These are phyloP conservation scores for Myiozetetes cayanensis DNA, from an alignment of 2,113 vertebrate genomes.

Conservation along the genomic window DNA sequence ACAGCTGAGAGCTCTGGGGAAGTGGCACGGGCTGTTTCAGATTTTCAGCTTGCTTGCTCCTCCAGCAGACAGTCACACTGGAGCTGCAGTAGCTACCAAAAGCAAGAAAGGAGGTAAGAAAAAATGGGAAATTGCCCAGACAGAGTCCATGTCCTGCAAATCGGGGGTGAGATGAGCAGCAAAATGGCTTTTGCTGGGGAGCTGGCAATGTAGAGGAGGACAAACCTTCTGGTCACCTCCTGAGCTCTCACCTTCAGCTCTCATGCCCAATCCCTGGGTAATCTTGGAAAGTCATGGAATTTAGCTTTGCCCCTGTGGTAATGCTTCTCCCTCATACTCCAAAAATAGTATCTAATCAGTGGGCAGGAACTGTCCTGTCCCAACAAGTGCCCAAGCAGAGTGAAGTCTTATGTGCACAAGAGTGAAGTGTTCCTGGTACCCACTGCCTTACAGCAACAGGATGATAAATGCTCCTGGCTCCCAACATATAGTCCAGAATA, in stretches of 20 bases:
- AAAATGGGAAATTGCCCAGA: background rate
- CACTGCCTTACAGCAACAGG: background rate
- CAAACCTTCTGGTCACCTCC: background rate
- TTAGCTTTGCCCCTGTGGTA: background rate
- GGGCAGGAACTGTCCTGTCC: background rate
- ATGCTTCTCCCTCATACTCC: background rate
- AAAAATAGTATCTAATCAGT: background rate
- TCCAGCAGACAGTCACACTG: background rate
- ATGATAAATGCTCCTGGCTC: background rate
- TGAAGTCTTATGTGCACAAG: rapidly evolving
- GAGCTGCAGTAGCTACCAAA: background rate
- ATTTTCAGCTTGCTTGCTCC: background rate
- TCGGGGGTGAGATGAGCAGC: background rate
- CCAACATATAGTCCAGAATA: background rate
- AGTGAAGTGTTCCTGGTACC: background rate
- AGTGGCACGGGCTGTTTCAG: background rate
- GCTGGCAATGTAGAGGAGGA: background rate
- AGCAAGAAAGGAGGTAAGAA: background rate
- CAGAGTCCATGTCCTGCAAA: background rate
- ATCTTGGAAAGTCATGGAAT: background rate
- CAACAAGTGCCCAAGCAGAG: background rate
- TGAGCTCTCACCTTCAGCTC: background rate
- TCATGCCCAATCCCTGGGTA: background rate
- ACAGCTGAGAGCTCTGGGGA: background rate
- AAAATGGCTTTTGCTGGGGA: background rate